Percentiles rank a stretch among this genome's conserved stretches.
These are phyloP conservation scores for Anguilla anguilla DNA, from an alignment of 2,797 vertebrate genomes.

Conservation along the genomic window DNA sequence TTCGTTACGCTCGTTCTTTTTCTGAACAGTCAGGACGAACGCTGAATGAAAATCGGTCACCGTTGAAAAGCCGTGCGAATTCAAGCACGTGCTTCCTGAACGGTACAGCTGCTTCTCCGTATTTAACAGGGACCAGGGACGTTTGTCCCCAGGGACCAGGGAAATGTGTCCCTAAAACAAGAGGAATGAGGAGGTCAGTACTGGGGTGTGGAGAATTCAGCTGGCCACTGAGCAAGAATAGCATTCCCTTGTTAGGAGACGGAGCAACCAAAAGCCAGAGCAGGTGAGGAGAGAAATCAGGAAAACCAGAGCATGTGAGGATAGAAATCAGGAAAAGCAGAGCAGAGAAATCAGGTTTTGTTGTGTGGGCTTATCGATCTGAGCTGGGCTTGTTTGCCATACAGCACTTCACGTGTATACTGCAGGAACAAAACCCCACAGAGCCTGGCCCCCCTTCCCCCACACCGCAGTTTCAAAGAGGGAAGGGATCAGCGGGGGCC, in stretches of 20 bases:
- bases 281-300: no score
- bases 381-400: neutral
- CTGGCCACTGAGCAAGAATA: conserved; percentile 10
- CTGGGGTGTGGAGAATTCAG: neutral
- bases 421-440: neutral
- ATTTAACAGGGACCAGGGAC: neutral
- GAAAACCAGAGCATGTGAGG: neutral
- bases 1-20: no score
- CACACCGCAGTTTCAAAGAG: neutral
- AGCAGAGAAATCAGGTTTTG: neutral
- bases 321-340: no score
- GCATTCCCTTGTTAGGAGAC: conserved; percentile 19
- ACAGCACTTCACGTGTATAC: neutral
- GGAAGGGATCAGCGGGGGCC: neutral
- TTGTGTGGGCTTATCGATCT: neutral
- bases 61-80: neutral
- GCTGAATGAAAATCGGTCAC: no score
- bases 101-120: neutral
- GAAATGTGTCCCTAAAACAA: neutral
- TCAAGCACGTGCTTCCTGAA: neutral
- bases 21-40: no score
- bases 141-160: neutral
- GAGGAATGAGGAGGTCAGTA: neutral
- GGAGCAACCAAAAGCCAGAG: neutral
- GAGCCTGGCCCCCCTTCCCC: neutral